These are phyloP conservation scores for Hirtodrosophila alboralis DNA, from an alignment of 2,888 invertebrate genomes.

Conservation along the genomic window DNA sequence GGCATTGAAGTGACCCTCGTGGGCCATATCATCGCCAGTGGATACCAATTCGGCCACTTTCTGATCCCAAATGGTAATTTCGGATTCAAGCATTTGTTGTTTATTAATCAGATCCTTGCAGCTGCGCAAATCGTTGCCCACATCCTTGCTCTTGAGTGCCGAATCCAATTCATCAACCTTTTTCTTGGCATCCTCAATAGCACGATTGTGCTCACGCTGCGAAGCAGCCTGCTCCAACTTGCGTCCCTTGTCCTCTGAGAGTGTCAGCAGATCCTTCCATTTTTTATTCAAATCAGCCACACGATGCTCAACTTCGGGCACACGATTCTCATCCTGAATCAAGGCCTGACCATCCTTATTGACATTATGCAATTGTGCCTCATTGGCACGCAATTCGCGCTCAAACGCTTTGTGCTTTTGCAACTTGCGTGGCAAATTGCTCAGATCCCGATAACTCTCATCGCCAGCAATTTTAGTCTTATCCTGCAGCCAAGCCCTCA, in stretches of 20 bases:
- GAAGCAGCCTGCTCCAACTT: slow-evolving; percentile 94
- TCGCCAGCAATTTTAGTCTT: slow-evolving; percentile 96
- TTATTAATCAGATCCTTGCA: slow-evolving; percentile 96
- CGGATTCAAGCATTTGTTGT: slow-evolving; percentile 94
- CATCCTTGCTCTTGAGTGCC: slow-evolving; percentile 91
- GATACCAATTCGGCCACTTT: slow-evolving; percentile 91
- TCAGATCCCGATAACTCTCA: slow-evolving; percentile 95
- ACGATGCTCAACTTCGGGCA: slow-evolving; percentile 88
- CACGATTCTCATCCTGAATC: slow-evolving; percentile 88
- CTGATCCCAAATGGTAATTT: slow-evolving; percentile 92
- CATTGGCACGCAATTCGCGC: slow-evolving; percentile 96
- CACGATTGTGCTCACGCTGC: slow-evolving; percentile 91
- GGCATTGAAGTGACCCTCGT: slow-evolving; percentile 97
- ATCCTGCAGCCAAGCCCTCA: slow-evolving; percentile 95
- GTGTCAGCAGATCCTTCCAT: slow-evolving; percentile 90
- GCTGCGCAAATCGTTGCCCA: slow-evolving; percentile 94
- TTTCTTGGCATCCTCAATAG: slow-evolving; percentile 94
- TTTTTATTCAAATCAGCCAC: slow-evolving; percentile 89
- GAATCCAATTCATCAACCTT: slow-evolving; percentile 94
- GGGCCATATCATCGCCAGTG: slow-evolving; percentile 94
- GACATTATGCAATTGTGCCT: slow-evolving; percentile 94
- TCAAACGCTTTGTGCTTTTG: slow-evolving; percentile 99
- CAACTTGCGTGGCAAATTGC: slow-evolving; percentile 94
- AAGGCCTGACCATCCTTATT: slow-evolving; percentile 91
- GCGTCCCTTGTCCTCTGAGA: slow-evolving; percentile 88